Conservation (phyloP, 2,113 vertebrate genomes). For the Recurvirostra avosetta region DNA sequence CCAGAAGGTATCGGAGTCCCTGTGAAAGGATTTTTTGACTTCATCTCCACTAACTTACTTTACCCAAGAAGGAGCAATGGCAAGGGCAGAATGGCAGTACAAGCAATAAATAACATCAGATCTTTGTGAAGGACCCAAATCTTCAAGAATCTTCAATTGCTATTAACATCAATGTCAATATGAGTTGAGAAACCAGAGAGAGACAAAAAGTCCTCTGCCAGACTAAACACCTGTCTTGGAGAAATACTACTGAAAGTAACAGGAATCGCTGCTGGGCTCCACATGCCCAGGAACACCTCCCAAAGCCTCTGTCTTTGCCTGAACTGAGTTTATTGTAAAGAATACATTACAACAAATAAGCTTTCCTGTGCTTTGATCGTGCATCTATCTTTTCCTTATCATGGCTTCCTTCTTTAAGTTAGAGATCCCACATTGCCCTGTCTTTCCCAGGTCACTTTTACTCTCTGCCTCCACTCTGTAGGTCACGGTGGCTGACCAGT, state of each 20-base stretch:
- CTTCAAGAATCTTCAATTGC: not conserved
- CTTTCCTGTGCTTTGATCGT: not conserved
- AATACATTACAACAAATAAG: not conserved
- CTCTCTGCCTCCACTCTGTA: not conserved
- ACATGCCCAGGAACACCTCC: not conserved
- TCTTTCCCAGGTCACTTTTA: not conserved
- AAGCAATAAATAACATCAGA: not conserved
- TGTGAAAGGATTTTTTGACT: not conserved
- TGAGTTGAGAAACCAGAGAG: not conserved
- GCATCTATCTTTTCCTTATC: not conserved
- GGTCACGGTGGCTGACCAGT: not conserved
- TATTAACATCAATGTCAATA: not conserved
- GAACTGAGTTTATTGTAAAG: not conserved
- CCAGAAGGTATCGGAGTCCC: not conserved
- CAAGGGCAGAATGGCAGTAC: not conserved
- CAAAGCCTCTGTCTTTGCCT: not conserved
- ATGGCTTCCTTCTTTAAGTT: not conserved
- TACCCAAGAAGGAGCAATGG: not conserved
- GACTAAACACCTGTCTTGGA: not conserved
- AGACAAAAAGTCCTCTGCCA: not conserved
- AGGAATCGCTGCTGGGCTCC: not conserved
- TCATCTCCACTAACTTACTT: not conserved
- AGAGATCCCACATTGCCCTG: not conserved
- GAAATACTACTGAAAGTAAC: not conserved
- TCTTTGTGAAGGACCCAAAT: not conserved